Evolutionary conservation across 2,797 vertebrate genomes (phyloP).

Genomic region (Momotus momota): DNA sequence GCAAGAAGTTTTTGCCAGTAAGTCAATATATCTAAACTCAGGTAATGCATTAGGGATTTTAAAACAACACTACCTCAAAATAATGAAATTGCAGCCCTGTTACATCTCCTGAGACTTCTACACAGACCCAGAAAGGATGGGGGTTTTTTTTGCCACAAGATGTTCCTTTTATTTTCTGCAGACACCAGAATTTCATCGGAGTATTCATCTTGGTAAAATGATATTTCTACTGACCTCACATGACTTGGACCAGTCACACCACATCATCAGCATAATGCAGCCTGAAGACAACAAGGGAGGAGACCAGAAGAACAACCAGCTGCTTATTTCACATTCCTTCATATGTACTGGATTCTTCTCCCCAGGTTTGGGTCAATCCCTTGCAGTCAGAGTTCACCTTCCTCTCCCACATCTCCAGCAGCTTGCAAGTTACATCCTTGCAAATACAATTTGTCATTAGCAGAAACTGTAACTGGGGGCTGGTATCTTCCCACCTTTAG

Average conservation of each 20-base stretch:
- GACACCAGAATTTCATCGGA: not conserved
- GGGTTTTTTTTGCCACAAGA: not conserved
- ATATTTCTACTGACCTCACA: not conserved
- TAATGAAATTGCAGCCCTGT: not conserved
- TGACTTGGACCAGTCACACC: not conserved
- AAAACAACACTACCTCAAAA: not conserved
- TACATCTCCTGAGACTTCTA: not conserved
- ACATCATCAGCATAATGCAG: not conserved
- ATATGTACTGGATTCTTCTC: not conserved
- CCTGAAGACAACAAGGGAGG: not conserved
- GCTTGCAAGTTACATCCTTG: not conserved
- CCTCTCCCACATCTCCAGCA: not conserved
- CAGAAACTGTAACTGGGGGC: not conserved
- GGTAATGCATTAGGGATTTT: not conserved
- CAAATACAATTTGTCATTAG: not conserved
- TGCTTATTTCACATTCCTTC: accelerated
- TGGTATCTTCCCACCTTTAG: not conserved
- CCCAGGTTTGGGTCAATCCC: not conserved
- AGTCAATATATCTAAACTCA: not conserved
- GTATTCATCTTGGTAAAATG: not conserved
- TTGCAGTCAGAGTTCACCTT: not conserved
- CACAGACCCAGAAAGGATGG: not conserved
- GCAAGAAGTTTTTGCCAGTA: not conserved
- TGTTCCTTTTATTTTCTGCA: not conserved
- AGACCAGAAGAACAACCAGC: not conserved